These are phyloP conservation scores for Rhogogaster chlorosoma DNA, from an alignment of 2,888 invertebrate species.

Conservation along the genomic window DNA sequence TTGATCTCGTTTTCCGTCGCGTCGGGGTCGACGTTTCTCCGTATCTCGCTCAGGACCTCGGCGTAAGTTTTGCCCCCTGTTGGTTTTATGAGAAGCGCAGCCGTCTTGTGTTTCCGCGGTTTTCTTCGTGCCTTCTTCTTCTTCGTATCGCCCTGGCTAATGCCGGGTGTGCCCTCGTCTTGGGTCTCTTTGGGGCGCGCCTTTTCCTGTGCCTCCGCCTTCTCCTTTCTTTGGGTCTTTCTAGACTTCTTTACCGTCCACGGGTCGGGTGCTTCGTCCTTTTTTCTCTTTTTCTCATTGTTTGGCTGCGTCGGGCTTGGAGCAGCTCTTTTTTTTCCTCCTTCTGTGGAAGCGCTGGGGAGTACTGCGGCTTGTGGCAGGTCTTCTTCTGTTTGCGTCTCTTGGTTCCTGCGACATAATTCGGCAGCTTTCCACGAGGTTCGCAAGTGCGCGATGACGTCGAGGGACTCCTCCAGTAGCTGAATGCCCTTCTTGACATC, in stretches of 20 bases:
- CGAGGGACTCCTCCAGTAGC: background rate
- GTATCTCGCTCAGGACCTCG: constrained; percentile 24
- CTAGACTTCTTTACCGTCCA: background rate
- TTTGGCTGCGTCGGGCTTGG: background rate
- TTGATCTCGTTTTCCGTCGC: background rate
- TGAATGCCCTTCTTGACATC: constrained; percentile 7
- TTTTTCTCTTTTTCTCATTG: background rate
- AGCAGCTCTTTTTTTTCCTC: background rate
- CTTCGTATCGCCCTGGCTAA: too few relatives aligned
- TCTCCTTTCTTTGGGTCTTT: constrained; percentile 2
- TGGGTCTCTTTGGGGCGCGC: background rate
- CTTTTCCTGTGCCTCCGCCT: background rate
- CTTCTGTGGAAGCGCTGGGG: background rate
- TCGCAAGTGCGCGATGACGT: background rate
- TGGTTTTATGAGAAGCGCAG: constrained; percentile 9
- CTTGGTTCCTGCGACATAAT: background rate
- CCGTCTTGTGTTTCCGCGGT: background rate
- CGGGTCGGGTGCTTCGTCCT: background rate
- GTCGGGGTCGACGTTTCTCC: background rate
- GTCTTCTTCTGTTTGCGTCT: background rate
- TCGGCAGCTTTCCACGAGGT: constrained; percentile 13
- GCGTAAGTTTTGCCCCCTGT: background rate
- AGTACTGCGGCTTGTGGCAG: background rate
- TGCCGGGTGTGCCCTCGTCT: background rate
- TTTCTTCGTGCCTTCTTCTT: background rate